Base-by-base conservation (phyloP, 2,113 vertebrate genomes). In the Malaclemys terrapin region DNA sequence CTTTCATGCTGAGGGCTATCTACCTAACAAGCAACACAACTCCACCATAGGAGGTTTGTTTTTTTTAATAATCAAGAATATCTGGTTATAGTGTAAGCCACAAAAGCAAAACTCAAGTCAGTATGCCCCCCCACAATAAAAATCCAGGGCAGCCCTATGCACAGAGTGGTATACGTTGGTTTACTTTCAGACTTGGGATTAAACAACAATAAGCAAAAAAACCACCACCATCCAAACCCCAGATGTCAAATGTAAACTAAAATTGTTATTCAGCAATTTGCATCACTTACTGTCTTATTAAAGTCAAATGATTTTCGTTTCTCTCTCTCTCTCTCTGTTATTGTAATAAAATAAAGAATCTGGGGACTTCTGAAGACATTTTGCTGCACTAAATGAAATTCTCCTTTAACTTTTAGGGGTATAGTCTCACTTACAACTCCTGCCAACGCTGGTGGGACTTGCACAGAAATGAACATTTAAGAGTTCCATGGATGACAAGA, bases 261-360 rank as follows among this genome's bases (percentile, higher is more conserved):
- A 92, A 85, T 93, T 95, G 95, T 95, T 96, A 90, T 92, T 96
- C 89, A 95, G 96, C 96, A 97, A 98, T 97, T 97, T 98, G 93
- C 94, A 86, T 94, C 97, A 98, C 97, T 98, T 93, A 96, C 95
- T 97, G 96, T 97, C 97, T 96, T 94, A 97, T 97, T 97, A 96
- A 95, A 95, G 96, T 89, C 86, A 96, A 97, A 96, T 96, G 50
- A 12, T 80, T 96, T 97, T 91, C 38, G 89, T 93, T 92, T 95
- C 72, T 31, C 42, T 42, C 65, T 62, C 90, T 1, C 93, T 65
- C 8, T 72, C 89, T 96, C 90, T 80, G 80, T 11, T 96, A 88
- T 53, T 2, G 50, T 50, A 93, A 79, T 78, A 87, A 93, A 96
- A 75, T 8, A 91, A 91, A 57, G 12, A 35, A 94, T 50, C 84